Evolutionary conservation across 2,888 invertebrate species (phyloP).

Genomic region (Pseudococcus longispinus): DNA sequence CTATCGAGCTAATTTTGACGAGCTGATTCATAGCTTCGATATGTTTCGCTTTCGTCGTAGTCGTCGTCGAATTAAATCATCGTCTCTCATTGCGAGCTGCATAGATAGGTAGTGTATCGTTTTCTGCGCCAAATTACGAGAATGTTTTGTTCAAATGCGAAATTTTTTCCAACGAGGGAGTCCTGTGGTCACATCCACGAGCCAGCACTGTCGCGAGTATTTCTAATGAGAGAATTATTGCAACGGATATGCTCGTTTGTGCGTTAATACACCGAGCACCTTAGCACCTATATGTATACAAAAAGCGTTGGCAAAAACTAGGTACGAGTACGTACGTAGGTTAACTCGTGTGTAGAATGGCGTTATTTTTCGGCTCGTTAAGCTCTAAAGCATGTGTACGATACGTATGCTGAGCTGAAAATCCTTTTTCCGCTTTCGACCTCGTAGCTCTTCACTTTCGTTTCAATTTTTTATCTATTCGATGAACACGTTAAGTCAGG

Average conservation of each 20-base stretch:
- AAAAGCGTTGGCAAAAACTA: neutral
- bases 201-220: neutral
- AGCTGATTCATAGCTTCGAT: conserved; percentile 3
- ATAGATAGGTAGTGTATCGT: neutral
- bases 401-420: neutral
- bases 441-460: neutral
- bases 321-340: neutral
- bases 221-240: neutral
- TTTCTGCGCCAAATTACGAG: neutral
- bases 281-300: too few species aligned
- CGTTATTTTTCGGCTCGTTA: conserved; percentile 3
- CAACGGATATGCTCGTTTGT: neutral
- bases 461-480: too few species aligned
- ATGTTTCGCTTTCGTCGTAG: neutral
- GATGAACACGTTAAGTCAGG: neutral
- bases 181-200: neutral
- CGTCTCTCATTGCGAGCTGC: neutral
- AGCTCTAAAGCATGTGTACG: neutral
- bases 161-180: neutral
- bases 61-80: neutral
- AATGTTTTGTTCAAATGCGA: neutral
- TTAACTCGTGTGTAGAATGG: neutral
- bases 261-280: neutral
- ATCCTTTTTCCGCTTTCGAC: neutral
- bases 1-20: conserved; percentile 2